Evolutionary conservation across 2,797 vertebrate genomes (phyloP), one percentile per base, ranked within the genome.

Genomic region (Distichodus sexfasciatus): DNA sequence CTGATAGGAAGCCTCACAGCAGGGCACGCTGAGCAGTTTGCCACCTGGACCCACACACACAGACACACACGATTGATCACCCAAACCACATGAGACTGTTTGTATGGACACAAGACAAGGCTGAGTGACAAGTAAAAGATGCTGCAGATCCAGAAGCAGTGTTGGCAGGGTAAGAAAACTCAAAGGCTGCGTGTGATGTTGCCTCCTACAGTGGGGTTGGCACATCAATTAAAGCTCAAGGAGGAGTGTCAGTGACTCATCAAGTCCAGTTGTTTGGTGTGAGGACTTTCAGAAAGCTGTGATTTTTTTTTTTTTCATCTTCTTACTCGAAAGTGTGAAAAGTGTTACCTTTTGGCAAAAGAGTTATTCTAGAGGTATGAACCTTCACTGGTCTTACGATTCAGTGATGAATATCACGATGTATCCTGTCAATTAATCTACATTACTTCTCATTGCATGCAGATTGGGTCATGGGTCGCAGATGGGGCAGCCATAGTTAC

Each of bases 1-100:
- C 63, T 58, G 53, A 64, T 62, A 70, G 60, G 66, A 68, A 74
- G 58, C 57, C 3, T 17, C 74, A 68, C 65, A 70, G 69, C 58
- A 55, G 65, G 66, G 66, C 40, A 24, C 50, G 63, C 29, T 60
- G 54, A 76, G 58, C 47, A 60, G 53, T 64, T 69, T 67, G 61
- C 70, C 80, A 82, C 63, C 77, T 76, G 75, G 67, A 36, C 63
- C 54, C 66, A 61, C 55, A 65, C 38, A 57, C 69, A 48, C 7
- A 15, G 29, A 64, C 35, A 71, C 36, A 28, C 23, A 57, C 58
- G 47, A 61, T 38, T 53, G 57, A 69, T 69, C 59, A 61, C 26
- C 26, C 62, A 51, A n/a, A 66, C 33, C 55, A 62, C 46, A 61
- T 64, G 59, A 44, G 19, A 53, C 26, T 17, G 1, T 24, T 17